These are phyloP conservation scores for Microctenopoma steveboyesi DNA, from an alignment of 2,797 vertebrate genomes.

Conservation along the genomic window DNA sequence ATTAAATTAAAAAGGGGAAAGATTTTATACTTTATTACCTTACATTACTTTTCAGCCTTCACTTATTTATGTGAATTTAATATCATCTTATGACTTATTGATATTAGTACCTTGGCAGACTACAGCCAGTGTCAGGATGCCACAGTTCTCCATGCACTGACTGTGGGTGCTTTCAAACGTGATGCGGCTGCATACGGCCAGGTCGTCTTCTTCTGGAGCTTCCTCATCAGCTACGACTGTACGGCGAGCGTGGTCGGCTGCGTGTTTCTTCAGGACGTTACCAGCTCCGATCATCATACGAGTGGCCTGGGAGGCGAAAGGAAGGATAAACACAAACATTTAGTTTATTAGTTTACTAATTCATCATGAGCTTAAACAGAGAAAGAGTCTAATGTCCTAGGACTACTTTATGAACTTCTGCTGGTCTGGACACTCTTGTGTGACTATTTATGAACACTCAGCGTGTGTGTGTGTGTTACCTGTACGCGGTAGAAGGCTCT, in stretches of 20 bases:
- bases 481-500: constrained; percentile 94
- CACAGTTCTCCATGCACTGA: constrained; percentile 98
- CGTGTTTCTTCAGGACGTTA: constrained; percentile 93
- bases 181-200: constrained; percentile 87
- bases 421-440: constrained; percentile 1
- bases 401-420: constrained; percentile 18
- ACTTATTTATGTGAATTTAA: constrained; percentile 12
- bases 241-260: constrained; percentile 83
- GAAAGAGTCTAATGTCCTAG: not conserved
- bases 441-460: not conserved
- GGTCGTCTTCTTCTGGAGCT: constrained; percentile 72
- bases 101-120: constrained; percentile 78
- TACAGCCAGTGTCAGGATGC: constrained; percentile 83
- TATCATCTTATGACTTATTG: not conserved
- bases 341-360: not conserved
- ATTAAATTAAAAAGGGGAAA: not conserved
- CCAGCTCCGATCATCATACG: constrained; percentile 95
- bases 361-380: not conserved
- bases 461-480: constrained; percentile 51
- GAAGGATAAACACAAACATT: not conserved
- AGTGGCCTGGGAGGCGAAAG: constrained; percentile 82
- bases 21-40: constrained; percentile 1
- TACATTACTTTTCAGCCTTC: not conserved
- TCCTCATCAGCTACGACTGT: constrained; percentile 60
- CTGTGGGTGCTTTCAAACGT: constrained; percentile 90